A percentile compares a stretch with the other conserved stretches of the same genome.
These are phyloP conservation scores for Dendroctonus ponderosae DNA, from an alignment of 1,140 invertebrate genomes.

Conservation along the genomic window DNA sequence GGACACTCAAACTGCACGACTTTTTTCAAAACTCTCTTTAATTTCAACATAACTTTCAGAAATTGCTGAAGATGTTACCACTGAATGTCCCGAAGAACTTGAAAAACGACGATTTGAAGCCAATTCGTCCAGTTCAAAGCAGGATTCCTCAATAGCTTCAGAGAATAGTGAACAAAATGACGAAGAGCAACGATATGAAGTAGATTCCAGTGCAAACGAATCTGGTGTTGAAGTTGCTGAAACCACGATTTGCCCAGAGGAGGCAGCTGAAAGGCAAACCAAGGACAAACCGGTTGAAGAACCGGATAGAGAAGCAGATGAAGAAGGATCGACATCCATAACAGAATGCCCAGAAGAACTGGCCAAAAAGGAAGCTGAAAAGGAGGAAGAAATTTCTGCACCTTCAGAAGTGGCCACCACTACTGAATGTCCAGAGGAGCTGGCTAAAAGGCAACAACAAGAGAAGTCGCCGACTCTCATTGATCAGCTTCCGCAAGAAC, in stretches of 20 bases:
- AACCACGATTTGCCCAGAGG: neutral
- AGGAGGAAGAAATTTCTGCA: neutral
- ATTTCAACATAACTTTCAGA: no score
- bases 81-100: neutral
- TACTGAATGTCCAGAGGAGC: slow-evolving; percentile 5
- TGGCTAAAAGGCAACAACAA: slow-evolving; percentile 1
- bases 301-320: no score
- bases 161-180: no score
- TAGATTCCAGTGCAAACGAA: no score
- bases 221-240: no score
- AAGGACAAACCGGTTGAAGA: no score
- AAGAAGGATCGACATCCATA: neutral
- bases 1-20: no score
- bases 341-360: slow-evolving; percentile 8
- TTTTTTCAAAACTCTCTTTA: no score
- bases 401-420: neutral
- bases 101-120: neutral
- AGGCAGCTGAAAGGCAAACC: neutral
- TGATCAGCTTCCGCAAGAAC: neutral
- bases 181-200: no score
- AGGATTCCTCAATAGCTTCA: no score
- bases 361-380: neutral
- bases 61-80: neutral
- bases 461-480: neutral
- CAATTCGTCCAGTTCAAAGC: no score